Evolutionary conservation across 2,888 invertebrate species (phyloP).

Genomic region (Drosophila tanythrix): DNA sequence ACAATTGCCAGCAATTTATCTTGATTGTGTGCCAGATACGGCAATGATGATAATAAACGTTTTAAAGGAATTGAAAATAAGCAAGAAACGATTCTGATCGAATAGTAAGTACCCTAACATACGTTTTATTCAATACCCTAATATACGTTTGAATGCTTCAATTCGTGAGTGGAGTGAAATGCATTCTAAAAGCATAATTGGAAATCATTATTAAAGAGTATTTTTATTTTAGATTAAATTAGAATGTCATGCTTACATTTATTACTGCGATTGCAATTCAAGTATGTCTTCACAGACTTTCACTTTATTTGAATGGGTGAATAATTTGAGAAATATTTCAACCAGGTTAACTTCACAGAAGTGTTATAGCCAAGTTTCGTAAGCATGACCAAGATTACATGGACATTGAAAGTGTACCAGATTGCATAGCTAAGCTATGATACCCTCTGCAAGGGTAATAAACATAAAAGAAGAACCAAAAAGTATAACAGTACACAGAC

Average conservation of each 20-base stretch:
- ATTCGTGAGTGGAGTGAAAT: not conserved
- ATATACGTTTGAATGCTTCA: not conserved
- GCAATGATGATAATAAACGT: constrained; percentile 65
- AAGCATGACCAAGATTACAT: not conserved
- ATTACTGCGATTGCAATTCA: not conserved
- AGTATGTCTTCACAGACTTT: not conserved
- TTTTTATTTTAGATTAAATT: not conserved
- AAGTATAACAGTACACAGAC: constrained; percentile 20
- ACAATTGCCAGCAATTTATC: constrained; percentile 75
- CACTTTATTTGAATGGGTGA: no score
- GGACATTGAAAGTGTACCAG: not conserved
- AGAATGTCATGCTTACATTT: no score
- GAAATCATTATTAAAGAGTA: not conserved
- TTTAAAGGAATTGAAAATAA: constrained; percentile 64
- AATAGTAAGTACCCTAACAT: not conserved
- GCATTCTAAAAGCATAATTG: not conserved
- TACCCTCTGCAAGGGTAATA: not conserved
- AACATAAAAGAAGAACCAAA: not conserved
- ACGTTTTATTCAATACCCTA: not conserved
- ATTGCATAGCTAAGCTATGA: not conserved
- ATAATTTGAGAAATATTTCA: not conserved
- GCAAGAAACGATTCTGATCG: not conserved
- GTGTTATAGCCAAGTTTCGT: not conserved
- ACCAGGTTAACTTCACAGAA: not conserved
- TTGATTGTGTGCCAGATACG: constrained; percentile 65